Evolutionary conservation across 2,797 vertebrate species (phyloP).

Genomic region (Numenius phaeopus): DNA sequence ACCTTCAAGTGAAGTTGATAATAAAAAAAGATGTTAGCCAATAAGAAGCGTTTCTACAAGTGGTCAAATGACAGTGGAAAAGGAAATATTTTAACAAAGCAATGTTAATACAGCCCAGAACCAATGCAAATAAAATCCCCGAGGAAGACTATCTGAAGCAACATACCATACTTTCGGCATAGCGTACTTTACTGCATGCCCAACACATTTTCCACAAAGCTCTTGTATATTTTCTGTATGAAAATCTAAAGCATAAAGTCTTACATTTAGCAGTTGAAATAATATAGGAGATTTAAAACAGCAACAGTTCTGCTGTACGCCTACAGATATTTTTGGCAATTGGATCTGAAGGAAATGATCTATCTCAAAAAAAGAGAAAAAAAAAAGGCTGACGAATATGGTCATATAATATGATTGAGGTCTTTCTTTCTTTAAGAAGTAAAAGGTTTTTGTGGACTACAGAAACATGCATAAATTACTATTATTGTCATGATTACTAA

Average conservation of each 20-base stretch:
- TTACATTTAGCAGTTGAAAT: constrained; percentile 54
- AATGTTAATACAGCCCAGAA: constrained; percentile 7
- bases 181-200: neutral
- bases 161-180: constrained; percentile 10
- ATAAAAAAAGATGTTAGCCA: constrained; percentile 30
- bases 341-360: constrained; percentile 38
- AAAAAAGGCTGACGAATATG: neutral
- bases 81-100: constrained; percentile 59
- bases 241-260: constrained; percentile 47
- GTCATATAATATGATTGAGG: neutral
- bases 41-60: constrained; percentile 42
- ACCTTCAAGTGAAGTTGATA: constrained; percentile 21
- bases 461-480: neutral
- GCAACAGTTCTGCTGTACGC: constrained; percentile 12
- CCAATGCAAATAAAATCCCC: constrained; percentile 27
- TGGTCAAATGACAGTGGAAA: constrained; percentile 33
- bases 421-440: neutral
- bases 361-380: neutral
- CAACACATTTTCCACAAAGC: constrained; percentile 37
- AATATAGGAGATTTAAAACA: constrained; percentile 56
- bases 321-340: constrained; percentile 37
- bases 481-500: neutral
- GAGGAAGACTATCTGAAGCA: constrained; percentile 26
- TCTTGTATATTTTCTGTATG: constrained; percentile 62
- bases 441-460: neutral